Evolutionary conservation across 2,797 vertebrate species (phyloP), one percentile per base, ranked within the genome.

Genomic region (Galago senegalensis): DNA sequence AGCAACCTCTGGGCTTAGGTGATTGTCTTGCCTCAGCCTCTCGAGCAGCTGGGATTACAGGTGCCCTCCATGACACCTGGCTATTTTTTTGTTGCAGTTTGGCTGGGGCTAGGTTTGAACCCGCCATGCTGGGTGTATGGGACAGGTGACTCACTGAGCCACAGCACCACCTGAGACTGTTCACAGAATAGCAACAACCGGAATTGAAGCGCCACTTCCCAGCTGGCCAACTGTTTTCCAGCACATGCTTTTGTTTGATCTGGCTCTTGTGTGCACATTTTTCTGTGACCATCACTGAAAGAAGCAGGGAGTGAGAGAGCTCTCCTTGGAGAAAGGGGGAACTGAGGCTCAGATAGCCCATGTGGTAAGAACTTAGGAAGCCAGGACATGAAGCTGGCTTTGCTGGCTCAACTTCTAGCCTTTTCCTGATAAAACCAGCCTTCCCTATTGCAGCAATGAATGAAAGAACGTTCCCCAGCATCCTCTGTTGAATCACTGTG

Each of bases 401-500:
- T 86, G n/a, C 49, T 21, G 49, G 20, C 21, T 58, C 34, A 29
- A 20, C 11, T 25, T 25, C 25, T 34, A 37, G 8, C 11, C 65
- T 34, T 58, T 20, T 58, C 34, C 8, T 58, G 25, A 58, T 21
- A 5, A 8, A 72, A 40, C 3, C 9, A 3, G 10, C 10, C 1
- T 29, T 58, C 7, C 4, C 2, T 18, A 18, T 20, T 60, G 18
- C 58, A 21, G 12, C 27, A 3, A 29, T 7, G n/a, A 43, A 5
- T 27, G 7, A 53, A 27, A 2, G 11, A 9, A 75, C 0, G 5
- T 11, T 23, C 46, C 16, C 53, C 10, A 25, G 1, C 7, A 27
- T 84, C 13, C 3, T 63, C 70, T 7, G 61, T 23, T 23, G 65
- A 14, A 23, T 18, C 7, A 3, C 6, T 37, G 4, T 25, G 46